Evolutionary conservation across 1,140 invertebrate genomes (phyloP).

Genomic region (Telenomus remus): DNA sequence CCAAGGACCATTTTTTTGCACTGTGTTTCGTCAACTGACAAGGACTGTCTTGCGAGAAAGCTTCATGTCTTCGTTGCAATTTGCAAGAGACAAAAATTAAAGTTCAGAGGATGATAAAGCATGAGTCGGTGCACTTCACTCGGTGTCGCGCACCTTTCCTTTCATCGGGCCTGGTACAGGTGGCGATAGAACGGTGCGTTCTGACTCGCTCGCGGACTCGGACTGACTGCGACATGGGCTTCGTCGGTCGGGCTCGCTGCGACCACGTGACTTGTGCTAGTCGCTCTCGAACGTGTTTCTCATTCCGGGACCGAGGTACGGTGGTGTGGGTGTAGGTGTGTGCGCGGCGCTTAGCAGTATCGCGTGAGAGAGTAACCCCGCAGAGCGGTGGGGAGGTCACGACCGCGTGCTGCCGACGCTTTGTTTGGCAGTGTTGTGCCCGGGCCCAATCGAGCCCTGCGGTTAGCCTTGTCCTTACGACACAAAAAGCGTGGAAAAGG

Average conservation of each 20-base stretch:
- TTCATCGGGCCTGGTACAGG: conserved; percentile 37
- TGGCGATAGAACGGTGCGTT: conserved; percentile 40
- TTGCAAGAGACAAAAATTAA: not conserved
- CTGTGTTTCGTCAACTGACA: too few relatives aligned
- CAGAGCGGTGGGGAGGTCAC: conserved; percentile 30
- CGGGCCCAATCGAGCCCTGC: conserved; percentile 35
- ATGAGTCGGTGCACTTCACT: conserved; percentile 22
- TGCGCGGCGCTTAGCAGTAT: conserved; percentile 53
- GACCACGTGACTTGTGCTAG: conserved; percentile 74
- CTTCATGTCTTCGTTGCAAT: too few relatives aligned
- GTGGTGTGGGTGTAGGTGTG: conserved; percentile 56
- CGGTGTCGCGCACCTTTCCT: conserved; percentile 44
- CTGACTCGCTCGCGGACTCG: conserved; percentile 61
- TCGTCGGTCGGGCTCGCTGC: conserved; percentile 66
- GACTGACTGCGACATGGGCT: conserved; percentile 68
- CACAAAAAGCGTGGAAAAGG: not conserved
- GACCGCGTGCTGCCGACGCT: conserved; percentile 41
- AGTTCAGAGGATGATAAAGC: not conserved
- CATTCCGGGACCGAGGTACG: conserved; percentile 43
- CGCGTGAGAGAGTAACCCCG: conserved; percentile 63
- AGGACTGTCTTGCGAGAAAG: too few relatives aligned
- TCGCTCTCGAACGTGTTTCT: conserved; percentile 56
- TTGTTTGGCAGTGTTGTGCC: conserved; percentile 55
- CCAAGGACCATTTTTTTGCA: too few relatives aligned
- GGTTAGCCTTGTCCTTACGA: conserved; percentile 12